A percentile compares a stretch with the other conserved stretches of the same genome.
Evolutionary conservation across 2,888 invertebrate genomes (phyloP).

Genomic region (Xestia ashworthii): DNA sequence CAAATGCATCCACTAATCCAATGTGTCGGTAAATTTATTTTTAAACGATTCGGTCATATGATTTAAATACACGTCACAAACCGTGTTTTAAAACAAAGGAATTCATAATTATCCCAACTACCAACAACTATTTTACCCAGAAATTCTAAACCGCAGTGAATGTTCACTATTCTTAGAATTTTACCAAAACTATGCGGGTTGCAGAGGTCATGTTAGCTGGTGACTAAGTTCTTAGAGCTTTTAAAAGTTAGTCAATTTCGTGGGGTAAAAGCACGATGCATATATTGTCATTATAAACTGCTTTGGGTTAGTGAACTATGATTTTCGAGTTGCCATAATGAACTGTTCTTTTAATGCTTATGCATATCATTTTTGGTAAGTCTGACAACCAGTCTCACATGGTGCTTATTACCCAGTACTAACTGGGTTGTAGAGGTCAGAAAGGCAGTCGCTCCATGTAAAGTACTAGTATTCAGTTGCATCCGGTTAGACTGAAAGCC

Average conservation of each 20-base stretch:
- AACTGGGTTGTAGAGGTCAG: too few species aligned
- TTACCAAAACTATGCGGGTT: slow-evolving; percentile 1
- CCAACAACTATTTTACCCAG: slow-evolving; percentile 9
- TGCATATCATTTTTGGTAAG: too few species aligned
- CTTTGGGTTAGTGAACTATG: slow-evolving; percentile 9
- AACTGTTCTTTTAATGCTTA: too few species aligned
- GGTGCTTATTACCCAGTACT: too few species aligned
- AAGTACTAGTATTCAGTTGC: too few species aligned
- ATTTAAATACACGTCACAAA: slow-evolving; percentile 6
- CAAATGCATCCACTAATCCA: slow-evolving; percentile 17
- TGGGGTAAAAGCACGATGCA: slow-evolving; percentile 6
- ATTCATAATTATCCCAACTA: slow-evolving; percentile 25
- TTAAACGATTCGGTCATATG: slow-evolving; percentile 7
- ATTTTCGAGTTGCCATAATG: slow-evolving; percentile 13
- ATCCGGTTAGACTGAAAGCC: too few species aligned
- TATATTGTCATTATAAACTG: slow-evolving; percentile 33
- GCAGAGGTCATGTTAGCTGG: slow-evolving; percentile 28
- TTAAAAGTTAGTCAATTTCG: slow-evolving; percentile 51
- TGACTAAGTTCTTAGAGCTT: neutral
- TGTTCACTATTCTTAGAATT: neutral
- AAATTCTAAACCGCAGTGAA: neutral
- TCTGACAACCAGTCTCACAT: too few species aligned
- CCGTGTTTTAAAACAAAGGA: neutral
- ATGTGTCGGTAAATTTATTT: slow-evolving; percentile 27
- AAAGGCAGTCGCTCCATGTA: too few species aligned